These are phyloP conservation scores for Agrilus planipennis DNA, from an alignment of 1,140 invertebrate genomes.

Conservation along the genomic window DNA sequence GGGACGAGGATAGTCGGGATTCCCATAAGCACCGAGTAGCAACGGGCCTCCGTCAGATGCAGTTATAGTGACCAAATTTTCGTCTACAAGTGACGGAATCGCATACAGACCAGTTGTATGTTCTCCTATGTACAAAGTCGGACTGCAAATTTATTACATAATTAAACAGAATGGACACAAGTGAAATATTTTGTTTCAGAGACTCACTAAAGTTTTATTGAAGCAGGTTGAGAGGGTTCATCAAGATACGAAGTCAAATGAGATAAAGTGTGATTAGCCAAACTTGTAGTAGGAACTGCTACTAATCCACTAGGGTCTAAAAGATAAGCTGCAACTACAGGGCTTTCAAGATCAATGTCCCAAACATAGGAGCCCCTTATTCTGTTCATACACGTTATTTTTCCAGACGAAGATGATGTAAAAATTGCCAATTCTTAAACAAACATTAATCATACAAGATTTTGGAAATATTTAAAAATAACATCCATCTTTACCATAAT, in stretches of 20 bases:
- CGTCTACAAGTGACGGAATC: slow-evolving; percentile 80
- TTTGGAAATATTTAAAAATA: slow-evolving; percentile 8
- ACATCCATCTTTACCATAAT: slow-evolving; percentile 64
- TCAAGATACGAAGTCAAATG: slow-evolving; percentile 24
- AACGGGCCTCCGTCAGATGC: slow-evolving; percentile 46
- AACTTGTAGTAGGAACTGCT: slow-evolving; percentile 78
- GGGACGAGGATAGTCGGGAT: slow-evolving; percentile 28
- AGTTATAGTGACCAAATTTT: slow-evolving; percentile 61
- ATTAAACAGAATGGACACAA: not conserved
- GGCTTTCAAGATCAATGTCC: slow-evolving; percentile 76
- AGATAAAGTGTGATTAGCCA: slow-evolving; percentile 72
- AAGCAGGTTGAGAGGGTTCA: no score
- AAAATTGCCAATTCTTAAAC: slow-evolving; percentile 70
- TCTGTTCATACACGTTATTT: slow-evolving; percentile 66
- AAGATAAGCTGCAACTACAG: slow-evolving; percentile 82
- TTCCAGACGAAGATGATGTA: slow-evolving; percentile 77
- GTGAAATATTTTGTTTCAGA: no score
- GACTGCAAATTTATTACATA: slow-evolving; percentile 43
- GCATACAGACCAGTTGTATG: slow-evolving; percentile 81
- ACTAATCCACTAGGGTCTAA: slow-evolving; percentile 67
- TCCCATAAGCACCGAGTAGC: slow-evolving; percentile 54
- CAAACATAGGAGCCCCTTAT: slow-evolving; percentile 67
- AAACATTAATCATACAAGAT: slow-evolving; percentile 3
- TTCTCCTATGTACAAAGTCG: slow-evolving; percentile 88
- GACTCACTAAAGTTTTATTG: no score